Conservation (phyloP, 2,113 vertebrate genomes). For the Xenopus tropicalis region UCB_Xtro_10.0 CM004445.2:21858501-21859000, state of each 20-base stretch:
- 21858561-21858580: neutral
- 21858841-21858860: constrained; percentile 94
- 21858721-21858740: constrained; percentile 68
- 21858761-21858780: constrained; percentile 91
- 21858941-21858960: constrained; percentile 52
- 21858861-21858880: constrained; percentile 81
- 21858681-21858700: neutral
- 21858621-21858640: neutral
- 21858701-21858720: constrained; percentile 48
- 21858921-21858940: constrained; percentile 92
- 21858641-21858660: neutral
- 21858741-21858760: constrained; percentile 89
- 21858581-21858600: neutral
- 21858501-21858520: too few species aligned
- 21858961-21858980: neutral
- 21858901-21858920: constrained; percentile 98
- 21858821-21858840: constrained; percentile 91
- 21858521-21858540: too few species aligned
- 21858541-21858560: too few species aligned
- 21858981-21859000: too few species aligned
- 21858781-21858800: constrained; percentile 73
- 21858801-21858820: constrained; percentile 79
- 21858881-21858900: constrained; percentile 93
- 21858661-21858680: neutral
- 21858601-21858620: neutral